These are phyloP conservation scores for Melanostigma gelatinosum DNA, from an alignment of 2,113 vertebrate genomes.

Conservation along the genomic window DNA sequence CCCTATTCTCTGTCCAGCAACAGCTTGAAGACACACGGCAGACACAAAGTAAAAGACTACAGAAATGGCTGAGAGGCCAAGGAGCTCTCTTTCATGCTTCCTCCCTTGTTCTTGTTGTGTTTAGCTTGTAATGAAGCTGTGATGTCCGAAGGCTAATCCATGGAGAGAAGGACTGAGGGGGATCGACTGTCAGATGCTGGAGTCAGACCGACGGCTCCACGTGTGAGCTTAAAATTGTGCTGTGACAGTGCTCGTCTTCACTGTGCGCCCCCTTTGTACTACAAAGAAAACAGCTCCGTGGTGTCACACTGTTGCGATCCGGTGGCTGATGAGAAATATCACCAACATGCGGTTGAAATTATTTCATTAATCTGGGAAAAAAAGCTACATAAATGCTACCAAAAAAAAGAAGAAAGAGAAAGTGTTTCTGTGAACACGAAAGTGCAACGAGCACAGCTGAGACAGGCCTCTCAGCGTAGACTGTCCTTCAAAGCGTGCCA, in stretches of 20 bases:
- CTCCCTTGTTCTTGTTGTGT: constrained; percentile 60
- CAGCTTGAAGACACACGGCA: constrained; percentile 76
- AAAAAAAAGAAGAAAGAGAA: constrained; percentile 23
- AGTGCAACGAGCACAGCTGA: constrained; percentile 66
- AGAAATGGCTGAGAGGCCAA: constrained; percentile 62
- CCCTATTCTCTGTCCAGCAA: constrained; percentile 77
- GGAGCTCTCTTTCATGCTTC: constrained; percentile 67
- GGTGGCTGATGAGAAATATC: constrained; percentile 54
- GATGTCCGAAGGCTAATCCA: constrained; percentile 54
- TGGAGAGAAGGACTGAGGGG: constrained; percentile 25
- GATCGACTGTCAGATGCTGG: constrained; percentile 48
- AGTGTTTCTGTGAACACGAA: constrained; percentile 59
- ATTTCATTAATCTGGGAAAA: constrained; percentile 35
- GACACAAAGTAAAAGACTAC: constrained; percentile 67
- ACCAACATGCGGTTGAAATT: constrained; percentile 50
- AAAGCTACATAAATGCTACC: constrained; percentile 62
- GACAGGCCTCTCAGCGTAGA: constrained; percentile 47
- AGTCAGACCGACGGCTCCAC: constrained; percentile 55
- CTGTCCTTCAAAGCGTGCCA: constrained; percentile 70
- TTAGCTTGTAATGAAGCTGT: constrained; percentile 67
- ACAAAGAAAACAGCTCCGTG: constrained; percentile 54
- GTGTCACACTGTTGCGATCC: constrained; percentile 45
- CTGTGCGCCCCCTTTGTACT: constrained; percentile 63
- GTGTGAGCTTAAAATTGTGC: constrained; percentile 66
- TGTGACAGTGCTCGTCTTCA: constrained; percentile 57